A percentile compares a stretch with the other conserved stretches of the same genome.
Conservation (phyloP, 2,888 invertebrate genomes). For the Apamea sordens region DNA sequence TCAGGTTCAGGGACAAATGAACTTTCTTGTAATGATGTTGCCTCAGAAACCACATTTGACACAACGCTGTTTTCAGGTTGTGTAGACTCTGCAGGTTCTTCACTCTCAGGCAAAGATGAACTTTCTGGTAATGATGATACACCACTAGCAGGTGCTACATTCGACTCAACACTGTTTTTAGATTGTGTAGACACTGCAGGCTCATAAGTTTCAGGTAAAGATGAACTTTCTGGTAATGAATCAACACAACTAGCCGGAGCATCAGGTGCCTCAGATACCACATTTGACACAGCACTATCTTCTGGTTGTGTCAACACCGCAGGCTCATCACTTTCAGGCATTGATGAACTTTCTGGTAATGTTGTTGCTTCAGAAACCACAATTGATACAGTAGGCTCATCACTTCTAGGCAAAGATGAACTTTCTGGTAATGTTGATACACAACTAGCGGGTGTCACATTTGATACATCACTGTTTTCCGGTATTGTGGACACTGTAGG, state of each 20-base stretch:
- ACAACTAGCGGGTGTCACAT: slow-evolving; percentile 61
- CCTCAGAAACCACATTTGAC: slow-evolving; percentile 44
- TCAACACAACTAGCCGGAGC: background rate
- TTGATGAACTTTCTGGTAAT: slow-evolving; percentile 39
- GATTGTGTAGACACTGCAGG: background rate
- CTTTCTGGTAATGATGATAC: slow-evolving; percentile 37
- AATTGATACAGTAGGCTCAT: slow-evolving; percentile 21
- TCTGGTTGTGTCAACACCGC: slow-evolving; percentile 22
- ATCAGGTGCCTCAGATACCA: background rate
- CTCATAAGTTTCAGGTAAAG: slow-evolving; percentile 16
- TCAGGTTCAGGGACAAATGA: slow-evolving; percentile 45
- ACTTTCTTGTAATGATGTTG: slow-evolving; percentile 32
- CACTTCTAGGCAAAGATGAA: slow-evolving; percentile 56
- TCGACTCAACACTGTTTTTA: slow-evolving; percentile 19
- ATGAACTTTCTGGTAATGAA: slow-evolving; percentile 49
- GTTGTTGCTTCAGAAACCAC: slow-evolving; percentile 13
- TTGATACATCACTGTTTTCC: slow-evolving; percentile 32
- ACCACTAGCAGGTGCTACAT: slow-evolving; percentile 10
- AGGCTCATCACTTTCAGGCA: slow-evolving; percentile 32
- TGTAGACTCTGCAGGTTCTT: slow-evolving; percentile 30
- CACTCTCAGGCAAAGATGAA: slow-evolving; percentile 46
- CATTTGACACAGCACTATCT: slow-evolving; percentile 11
- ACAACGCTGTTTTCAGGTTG: background rate
- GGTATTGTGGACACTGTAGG: slow-evolving; percentile 20
- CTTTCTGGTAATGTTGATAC: slow-evolving; percentile 70